A percentile compares a stretch with the other conserved stretches of the same genome.
phyloP scores from a whole-genome alignment of 2,113 vertebrate genomes.

The Heterocephalus glaber region DNA sequence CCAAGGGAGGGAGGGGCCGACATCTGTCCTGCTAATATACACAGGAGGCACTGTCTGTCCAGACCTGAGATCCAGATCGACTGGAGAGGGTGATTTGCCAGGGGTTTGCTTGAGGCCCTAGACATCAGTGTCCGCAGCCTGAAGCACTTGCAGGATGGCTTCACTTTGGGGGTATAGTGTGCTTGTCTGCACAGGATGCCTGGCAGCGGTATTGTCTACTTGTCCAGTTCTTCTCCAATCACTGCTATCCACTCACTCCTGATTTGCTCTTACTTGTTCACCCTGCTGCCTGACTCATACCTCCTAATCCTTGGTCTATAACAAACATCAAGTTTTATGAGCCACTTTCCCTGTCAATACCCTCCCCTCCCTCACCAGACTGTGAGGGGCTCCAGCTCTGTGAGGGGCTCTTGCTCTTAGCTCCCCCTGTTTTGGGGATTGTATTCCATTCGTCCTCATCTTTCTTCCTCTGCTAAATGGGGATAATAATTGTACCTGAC shows the following conservation, averaged over 20 bases:
- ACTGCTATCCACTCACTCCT: not conserved
- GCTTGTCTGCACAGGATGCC: not conserved
- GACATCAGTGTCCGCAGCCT: not conserved
- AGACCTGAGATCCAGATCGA: not conserved
- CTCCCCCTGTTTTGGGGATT: not conserved
- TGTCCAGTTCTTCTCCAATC: not conserved
- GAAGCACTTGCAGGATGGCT: not conserved
- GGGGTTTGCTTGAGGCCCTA: not conserved
- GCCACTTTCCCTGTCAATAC: not conserved
- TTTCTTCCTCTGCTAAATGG: slow-evolving; percentile 1
- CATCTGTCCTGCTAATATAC: not conserved
- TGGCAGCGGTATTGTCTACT: not conserved
- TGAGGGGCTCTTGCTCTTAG: not conserved
- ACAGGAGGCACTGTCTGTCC: not conserved
- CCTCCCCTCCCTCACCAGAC: not conserved
- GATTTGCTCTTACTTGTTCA: not conserved
- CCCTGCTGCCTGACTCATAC: not conserved
- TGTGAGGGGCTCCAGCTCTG: not conserved
- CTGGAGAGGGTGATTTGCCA: not conserved
- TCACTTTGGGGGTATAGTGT: not conserved
- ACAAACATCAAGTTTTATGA: slow-evolving; percentile 16
- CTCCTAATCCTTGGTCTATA: not conserved
- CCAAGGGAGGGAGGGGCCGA: not conserved
- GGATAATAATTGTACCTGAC: not conserved
- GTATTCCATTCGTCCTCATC: not conserved